Conservation (phyloP, 2,113 vertebrate genomes). For the Poecile atricapillus region DNA sequence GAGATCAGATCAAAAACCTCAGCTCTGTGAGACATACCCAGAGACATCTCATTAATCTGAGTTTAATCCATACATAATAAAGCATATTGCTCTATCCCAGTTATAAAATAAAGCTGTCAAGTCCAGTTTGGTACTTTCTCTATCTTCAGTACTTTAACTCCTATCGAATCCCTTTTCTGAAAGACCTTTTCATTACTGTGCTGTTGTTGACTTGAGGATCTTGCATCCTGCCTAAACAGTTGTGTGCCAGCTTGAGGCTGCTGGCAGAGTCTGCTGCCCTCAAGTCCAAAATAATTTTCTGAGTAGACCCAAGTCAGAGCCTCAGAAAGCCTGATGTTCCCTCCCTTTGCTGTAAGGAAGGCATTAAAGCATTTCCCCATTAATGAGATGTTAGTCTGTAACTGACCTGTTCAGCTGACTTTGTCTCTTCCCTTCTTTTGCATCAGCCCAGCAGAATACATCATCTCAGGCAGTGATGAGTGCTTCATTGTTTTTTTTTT, state of each 20-base stretch:
- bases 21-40: neutral
- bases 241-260: neutral
- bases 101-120: neutral
- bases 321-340: neutral
- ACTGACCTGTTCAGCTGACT: neutral
- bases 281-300: neutral
- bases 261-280: neutral
- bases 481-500: neutral
- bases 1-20: constrained; percentile 15
- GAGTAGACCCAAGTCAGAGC: neutral
- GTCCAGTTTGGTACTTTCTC: neutral
- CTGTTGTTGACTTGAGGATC: neutral
- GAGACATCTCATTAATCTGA: neutral
- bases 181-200: neutral
- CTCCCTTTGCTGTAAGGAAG: neutral
- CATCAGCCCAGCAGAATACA: neutral
- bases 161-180: neutral
- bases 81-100: neutral
- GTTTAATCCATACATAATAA: neutral
- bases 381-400: neutral
- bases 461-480: neutral
- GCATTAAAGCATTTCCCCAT: neutral
- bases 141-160: neutral
- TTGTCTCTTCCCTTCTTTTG: neutral
- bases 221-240: neutral